phyloP scores from a whole-genome alignment of 1,140 invertebrate species.

The Drosophila yakuba region DNA sequence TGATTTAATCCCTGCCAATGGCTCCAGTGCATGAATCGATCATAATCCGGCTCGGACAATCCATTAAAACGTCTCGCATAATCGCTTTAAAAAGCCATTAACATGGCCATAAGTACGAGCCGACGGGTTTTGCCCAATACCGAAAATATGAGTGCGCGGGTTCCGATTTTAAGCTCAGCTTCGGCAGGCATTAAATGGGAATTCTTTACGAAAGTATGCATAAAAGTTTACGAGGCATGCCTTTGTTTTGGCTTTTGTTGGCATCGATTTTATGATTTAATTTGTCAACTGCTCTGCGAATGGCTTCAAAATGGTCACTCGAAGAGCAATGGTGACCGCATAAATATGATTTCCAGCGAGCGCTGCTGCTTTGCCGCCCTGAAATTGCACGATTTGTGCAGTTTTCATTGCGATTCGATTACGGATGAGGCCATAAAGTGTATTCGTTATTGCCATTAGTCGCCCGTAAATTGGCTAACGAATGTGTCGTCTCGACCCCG shows the following conservation, averaged over 20 bases:
- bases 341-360: constrained; percentile 43
- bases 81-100: constrained; percentile 75
- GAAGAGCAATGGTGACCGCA: constrained; percentile 24
- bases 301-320: constrained; percentile 26
- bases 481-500: constrained; percentile 60
- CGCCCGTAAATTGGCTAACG: constrained; percentile 79
- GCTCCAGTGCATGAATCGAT: constrained; percentile 70
- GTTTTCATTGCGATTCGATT: constrained; percentile 71
- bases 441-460: constrained; percentile 83
- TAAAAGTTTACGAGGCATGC: constrained; percentile 28
- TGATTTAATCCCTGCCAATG: constrained; percentile 68
- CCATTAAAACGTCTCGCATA: constrained; percentile 58
- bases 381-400: constrained; percentile 66
- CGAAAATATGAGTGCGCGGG: constrained; percentile 3
- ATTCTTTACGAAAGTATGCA: constrained; percentile 37
- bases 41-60: constrained; percentile 44
- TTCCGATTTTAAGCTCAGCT: constrained; percentile 13
- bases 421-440: constrained; percentile 79
- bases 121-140: constrained; percentile 10
- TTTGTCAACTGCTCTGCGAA: constrained; percentile 33
- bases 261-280: constrained; percentile 36
- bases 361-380: constrained; percentile 13
- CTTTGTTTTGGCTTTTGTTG: constrained; percentile 34
- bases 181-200: constrained; percentile 28
- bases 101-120: constrained; percentile 54